These are phyloP conservation scores for Flexamia atlantica DNA, from an alignment of 2,888 invertebrate genomes.

Conservation along the genomic window DNA sequence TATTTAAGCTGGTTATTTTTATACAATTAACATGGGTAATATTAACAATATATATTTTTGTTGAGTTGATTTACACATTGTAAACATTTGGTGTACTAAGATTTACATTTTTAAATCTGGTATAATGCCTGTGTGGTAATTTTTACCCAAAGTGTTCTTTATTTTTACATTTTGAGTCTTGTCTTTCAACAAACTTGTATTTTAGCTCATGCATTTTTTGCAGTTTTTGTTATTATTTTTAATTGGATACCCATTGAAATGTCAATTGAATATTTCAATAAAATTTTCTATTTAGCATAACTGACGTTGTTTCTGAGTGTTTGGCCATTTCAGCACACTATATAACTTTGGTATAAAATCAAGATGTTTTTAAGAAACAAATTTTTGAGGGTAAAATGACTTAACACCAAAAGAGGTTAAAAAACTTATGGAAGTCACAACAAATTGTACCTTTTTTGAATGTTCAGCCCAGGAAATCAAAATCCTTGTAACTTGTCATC, in stretches of 20 bases:
- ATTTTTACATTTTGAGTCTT: neutral
- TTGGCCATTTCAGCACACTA: too few species aligned
- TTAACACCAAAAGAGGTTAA: too few species aligned
- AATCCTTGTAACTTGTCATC: too few species aligned
- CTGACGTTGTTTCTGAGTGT: neutral
- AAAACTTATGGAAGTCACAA: too few species aligned
- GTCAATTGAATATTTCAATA: neutral
- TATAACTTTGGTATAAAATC: too few species aligned
- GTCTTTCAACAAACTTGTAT: slow-evolving; percentile 11
- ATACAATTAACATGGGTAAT: neutral
- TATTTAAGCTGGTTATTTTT: neutral
- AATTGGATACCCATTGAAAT: neutral
- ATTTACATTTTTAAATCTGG: neutral
- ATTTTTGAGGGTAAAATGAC: too few species aligned
- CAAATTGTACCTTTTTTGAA: too few species aligned
- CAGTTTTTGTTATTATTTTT: neutral
- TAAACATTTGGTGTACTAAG: neutral
- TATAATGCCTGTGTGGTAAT: neutral
- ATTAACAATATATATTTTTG: neutral
- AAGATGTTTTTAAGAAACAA: too few species aligned
- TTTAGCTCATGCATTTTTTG: neutral
- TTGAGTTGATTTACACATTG: neutral
- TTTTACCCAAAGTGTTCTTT: neutral
- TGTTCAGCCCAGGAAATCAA: too few species aligned
- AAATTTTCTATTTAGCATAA: neutral